Evolutionary conservation across 2,797 vertebrate genomes (phyloP).

Genomic region (Pantherophis alleghaniensis): DNA sequence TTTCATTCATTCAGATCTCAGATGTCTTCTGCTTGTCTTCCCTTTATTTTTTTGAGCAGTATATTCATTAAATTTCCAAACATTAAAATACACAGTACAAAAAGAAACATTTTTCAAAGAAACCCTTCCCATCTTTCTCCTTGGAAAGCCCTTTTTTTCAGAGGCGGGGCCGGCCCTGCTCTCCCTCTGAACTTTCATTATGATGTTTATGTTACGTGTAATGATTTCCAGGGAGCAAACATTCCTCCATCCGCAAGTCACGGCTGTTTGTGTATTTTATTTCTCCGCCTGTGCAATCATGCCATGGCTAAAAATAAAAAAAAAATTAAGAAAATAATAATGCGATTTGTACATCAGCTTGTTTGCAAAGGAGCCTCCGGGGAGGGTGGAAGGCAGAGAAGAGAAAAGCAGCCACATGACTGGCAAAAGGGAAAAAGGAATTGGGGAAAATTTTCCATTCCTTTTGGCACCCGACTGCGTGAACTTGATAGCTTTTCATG

Average conservation of each 20-base stretch:
- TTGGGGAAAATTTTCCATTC: not conserved
- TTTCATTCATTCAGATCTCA: no score
- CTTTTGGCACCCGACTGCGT: not conserved
- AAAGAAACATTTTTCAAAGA: no score
- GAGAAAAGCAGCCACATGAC: no score
- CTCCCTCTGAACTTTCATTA: not conserved
- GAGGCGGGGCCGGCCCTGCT: not conserved
- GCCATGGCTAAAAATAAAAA: not conserved
- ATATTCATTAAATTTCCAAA: no score
- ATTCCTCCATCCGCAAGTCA: not conserved
- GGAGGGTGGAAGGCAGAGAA: no score
- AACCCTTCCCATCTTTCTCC: not conserved
- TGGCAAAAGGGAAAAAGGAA: no score
- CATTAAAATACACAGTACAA: no score
- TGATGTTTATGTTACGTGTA: not conserved
- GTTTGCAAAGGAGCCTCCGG: not conserved
- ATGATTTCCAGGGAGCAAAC: not conserved
- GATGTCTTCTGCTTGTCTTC: no score
- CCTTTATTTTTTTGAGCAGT: no score
- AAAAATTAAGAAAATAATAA: no score
- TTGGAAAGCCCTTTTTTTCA: no score
- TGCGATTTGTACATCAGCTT: no score
- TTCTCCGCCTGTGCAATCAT: not conserved
- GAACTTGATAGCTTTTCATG: not conserved
- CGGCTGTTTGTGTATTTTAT: not conserved